These are phyloP conservation scores for Heteronetta atricapilla DNA, from an alignment of 2,113 vertebrate genomes.

Conservation along the genomic window DNA sequence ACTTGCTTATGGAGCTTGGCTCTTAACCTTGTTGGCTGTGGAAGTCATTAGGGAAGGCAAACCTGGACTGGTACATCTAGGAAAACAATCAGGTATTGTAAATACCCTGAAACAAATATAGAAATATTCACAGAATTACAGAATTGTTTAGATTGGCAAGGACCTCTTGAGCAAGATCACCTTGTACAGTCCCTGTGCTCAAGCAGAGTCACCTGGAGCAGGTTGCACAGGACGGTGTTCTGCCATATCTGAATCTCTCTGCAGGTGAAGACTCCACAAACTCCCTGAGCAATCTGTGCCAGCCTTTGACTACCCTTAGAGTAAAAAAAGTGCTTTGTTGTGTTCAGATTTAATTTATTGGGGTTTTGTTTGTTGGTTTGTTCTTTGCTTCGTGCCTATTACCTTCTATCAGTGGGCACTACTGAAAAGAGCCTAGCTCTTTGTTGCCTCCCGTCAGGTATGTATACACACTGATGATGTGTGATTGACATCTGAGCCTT, in stretches of 20 bases:
- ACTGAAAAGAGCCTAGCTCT: background rate
- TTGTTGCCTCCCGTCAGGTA: background rate
- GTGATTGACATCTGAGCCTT: background rate
- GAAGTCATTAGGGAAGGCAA: background rate
- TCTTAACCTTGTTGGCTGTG: background rate
- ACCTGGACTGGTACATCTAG: background rate
- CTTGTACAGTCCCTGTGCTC: background rate
- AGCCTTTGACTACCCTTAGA: background rate
- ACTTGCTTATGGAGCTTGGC: background rate
- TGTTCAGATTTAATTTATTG: background rate
- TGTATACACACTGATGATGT: background rate
- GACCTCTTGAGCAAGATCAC: background rate
- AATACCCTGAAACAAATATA: background rate
- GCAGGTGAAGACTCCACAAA: background rate
- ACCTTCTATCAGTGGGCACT: background rate
- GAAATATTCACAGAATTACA: background rate
- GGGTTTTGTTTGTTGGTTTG: no score
- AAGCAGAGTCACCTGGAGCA: background rate
- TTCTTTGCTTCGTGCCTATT: background rate
- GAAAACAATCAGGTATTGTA: background rate
- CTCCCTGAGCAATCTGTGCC: background rate
- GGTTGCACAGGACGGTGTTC: background rate
- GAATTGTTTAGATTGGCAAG: background rate
- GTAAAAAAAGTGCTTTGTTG: background rate
- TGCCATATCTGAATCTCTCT: background rate